Conservation (phyloP, 2,888 invertebrate species). For the Oscheius sp. region DNA sequence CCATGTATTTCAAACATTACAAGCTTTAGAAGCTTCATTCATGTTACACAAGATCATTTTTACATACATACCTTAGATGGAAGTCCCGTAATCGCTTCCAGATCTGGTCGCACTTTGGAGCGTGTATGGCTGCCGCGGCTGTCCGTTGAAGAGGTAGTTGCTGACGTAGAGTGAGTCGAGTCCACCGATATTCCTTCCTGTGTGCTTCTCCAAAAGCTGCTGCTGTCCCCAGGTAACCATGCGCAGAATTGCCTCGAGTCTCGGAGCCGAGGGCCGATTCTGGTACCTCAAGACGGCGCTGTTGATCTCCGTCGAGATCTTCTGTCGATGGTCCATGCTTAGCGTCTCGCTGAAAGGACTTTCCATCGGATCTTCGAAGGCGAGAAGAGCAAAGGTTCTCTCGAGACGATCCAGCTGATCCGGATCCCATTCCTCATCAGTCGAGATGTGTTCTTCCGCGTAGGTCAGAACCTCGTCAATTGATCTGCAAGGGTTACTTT, state of each 20-base stretch:
- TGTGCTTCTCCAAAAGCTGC: slow-evolving; percentile 20
- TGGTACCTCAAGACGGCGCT: slow-evolving; percentile 20
- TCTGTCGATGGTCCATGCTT: slow-evolving; percentile 9
- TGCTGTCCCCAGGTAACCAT: slow-evolving; percentile 27
- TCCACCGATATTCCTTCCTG: background rate
- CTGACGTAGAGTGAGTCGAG: background rate
- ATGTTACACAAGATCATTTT: too few species aligned
- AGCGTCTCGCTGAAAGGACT: slow-evolving; percentile 22
- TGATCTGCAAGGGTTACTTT: slow-evolving; percentile 5
- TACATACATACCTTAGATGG: too few species aligned
- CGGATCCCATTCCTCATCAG: background rate
- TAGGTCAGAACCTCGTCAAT: slow-evolving; percentile 13
- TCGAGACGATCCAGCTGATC: slow-evolving; percentile 29
- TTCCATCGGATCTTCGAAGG: slow-evolving; percentile 21
- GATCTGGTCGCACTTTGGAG: too few species aligned
- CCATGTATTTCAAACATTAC: too few species aligned
- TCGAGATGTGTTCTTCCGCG: slow-evolving; percentile 22
- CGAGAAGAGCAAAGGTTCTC: slow-evolving; percentile 30
- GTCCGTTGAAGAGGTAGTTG: background rate
- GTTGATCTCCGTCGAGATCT: slow-evolving; percentile 30
- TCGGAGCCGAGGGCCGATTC: slow-evolving; percentile 28
- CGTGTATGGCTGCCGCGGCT: too few species aligned
- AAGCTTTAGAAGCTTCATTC: too few species aligned
- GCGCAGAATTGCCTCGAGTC: slow-evolving; percentile 23
- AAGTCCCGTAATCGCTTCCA: too few species aligned